phyloP scores from a whole-genome alignment of 2,888 invertebrate species.

The Calephelis perditalis region DNA sequence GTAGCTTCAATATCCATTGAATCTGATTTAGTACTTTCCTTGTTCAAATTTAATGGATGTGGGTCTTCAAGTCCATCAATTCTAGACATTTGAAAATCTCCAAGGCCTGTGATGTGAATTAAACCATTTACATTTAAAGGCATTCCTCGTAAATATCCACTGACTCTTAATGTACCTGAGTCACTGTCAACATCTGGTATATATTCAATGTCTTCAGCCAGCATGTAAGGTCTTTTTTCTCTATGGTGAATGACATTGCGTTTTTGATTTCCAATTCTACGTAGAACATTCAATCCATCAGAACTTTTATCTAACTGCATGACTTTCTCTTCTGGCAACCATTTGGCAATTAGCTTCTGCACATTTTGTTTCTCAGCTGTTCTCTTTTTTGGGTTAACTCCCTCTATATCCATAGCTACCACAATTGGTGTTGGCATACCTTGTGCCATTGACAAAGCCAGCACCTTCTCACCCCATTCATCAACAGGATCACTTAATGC shows the following conservation, averaged over 20 bases:
- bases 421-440: conserved; percentile 87
- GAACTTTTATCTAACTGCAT: conserved; percentile 85
- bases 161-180: conserved; percentile 85
- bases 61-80: conserved; percentile 86
- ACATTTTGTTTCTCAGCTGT: conserved; percentile 82
- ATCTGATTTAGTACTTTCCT: conserved; percentile 60
- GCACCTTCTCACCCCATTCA: conserved; percentile 86
- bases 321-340: conserved; percentile 90
- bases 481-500: conserved; percentile 86
- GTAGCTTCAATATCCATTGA: conserved; percentile 58
- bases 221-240: conserved; percentile 88
- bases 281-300: conserved; percentile 83
- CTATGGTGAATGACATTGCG: conserved; percentile 83
- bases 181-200: conserved; percentile 61
- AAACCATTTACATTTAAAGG: conserved; percentile 91
- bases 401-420: conserved; percentile 85
- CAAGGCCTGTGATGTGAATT: conserved; percentile 94
- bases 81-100: conserved; percentile 93
- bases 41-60: conserved; percentile 78
- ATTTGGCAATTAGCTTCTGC: conserved; percentile 82
- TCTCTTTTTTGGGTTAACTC: conserved; percentile 84
- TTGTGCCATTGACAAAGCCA: conserved; percentile 89
- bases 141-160: conserved; percentile 92
- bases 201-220: conserved; percentile 89
- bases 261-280: conserved; percentile 89